Conservation (phyloP, 2,113 vertebrate species). For the Glaucidium brasilianum region DNA sequence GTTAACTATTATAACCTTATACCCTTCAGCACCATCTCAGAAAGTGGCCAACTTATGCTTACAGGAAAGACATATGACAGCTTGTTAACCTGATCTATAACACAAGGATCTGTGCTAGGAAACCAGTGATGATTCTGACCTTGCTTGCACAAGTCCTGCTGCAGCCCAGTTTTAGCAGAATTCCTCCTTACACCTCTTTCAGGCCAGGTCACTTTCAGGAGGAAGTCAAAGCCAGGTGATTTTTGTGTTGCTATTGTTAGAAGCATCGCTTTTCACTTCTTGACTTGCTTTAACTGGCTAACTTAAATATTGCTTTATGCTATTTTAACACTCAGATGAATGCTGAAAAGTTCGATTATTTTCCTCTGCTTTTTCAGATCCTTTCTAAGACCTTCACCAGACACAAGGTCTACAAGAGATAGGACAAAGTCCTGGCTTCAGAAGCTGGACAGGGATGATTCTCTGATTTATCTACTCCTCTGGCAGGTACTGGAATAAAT, state of each 20-base stretch:
- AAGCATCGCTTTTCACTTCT: neutral
- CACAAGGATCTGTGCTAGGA: neutral
- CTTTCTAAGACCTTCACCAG: neutral
- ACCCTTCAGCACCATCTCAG: neutral
- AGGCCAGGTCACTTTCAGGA: neutral
- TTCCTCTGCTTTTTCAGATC: neutral
- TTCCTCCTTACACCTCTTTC: neutral
- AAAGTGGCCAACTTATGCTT: neutral
- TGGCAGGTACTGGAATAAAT: neutral
- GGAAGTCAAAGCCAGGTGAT: neutral
- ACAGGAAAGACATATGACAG: neutral
- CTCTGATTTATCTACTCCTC: neutral
- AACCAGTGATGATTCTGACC: neutral
- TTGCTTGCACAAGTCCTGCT: neutral
- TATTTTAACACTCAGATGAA: neutral
- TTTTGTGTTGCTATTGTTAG: neutral
- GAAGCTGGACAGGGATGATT: neutral
- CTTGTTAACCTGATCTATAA: neutral
- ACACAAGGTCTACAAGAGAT: neutral
- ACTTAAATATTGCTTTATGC: neutral
- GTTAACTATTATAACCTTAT: constrained; percentile 53
- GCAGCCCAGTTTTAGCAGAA: neutral
- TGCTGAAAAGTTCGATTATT: neutral
- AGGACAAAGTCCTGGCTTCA: neutral
- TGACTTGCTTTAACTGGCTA: neutral